Evolutionary conservation across 2,888 invertebrate genomes (phyloP), one percentile per base, ranked within the genome.

Genomic region (Limnephilus marmoratus): DNA sequence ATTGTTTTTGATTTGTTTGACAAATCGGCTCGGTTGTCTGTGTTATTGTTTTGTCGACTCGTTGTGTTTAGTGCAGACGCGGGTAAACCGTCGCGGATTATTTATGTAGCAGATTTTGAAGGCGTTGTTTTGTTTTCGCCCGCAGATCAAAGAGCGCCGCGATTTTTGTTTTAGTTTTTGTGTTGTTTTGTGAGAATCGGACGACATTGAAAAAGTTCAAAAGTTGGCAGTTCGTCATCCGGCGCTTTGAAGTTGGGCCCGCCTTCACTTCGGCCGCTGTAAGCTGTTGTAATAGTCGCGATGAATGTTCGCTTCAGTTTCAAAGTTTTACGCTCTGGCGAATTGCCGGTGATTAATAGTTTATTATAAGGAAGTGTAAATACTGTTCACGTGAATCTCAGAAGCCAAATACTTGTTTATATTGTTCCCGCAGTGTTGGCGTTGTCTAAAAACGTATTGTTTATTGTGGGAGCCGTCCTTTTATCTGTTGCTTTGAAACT

Each of bases 171-270:
- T 41, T 18, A 24, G 15, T 41, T 85, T 85, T 86, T 86, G 45
- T 45, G 86, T 45, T 45, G 86, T 45, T 45, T n/a, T 24, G 85
- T 41, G 85, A 45, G 85, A 41, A 85, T 85, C 85, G 85, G 45
- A n/a, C 45, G 86, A 86, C 86, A 86, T 86, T 86, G 86, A 86
- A 86, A 83, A 86, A 49, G 86, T 68, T 68, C 68, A n/a, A n/a
- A 9, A 68, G 68, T 86, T 86, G 86, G 24, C 86, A 85, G 41
- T 85, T 85, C 85, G 37, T 85, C 85, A 85, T 85, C 85, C 85
- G 45, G 86, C 41, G 7, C 86, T 86, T 86, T 86, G 86, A 86
- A 86, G 86, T 86, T 29, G n/a, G 24, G 24, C 68, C 45, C 83
- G 45, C 45, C 45, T 45, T 37, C 18, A 15, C 45, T 45, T 45